These are phyloP conservation scores for Pandemis corylana DNA, from an alignment of 2,888 invertebrate species.

Conservation along the genomic window DNA sequence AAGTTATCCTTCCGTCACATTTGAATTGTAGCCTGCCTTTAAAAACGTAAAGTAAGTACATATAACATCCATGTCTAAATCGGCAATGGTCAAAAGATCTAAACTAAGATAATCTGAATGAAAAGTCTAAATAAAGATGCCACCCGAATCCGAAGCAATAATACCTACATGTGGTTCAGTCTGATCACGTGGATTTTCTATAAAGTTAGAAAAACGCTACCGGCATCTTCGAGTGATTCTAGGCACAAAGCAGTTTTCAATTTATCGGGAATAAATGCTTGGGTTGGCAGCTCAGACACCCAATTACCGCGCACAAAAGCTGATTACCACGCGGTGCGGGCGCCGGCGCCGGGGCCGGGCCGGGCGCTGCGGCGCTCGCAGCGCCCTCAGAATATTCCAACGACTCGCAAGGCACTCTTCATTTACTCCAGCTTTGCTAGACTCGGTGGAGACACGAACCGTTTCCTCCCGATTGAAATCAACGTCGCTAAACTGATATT, in stretches of 20 bases:
- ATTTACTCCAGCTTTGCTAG: slow-evolving; percentile 69
- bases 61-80: too few relatives aligned
- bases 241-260: slow-evolving; percentile 82
- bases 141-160: slow-evolving; percentile 13
- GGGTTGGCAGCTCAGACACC: slow-evolving; percentile 84
- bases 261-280: slow-evolving; percentile 84
- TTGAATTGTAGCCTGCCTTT: too few relatives aligned
- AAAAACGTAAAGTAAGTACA: too few relatives aligned
- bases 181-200: slow-evolving; percentile 48
- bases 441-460: slow-evolving; percentile 58
- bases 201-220: slow-evolving; percentile 63
- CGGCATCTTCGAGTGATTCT: slow-evolving; percentile 74
- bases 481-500: slow-evolving; percentile 47
- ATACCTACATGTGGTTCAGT: slow-evolving; percentile 35
- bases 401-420: slow-evolving; percentile 74
- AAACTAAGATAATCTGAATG: neutral
- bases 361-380: slow-evolving; percentile 49
- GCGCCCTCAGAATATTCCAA: slow-evolving; percentile 72
- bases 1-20: too few relatives aligned
- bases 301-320: slow-evolving; percentile 84
- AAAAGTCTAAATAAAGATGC: slow-evolving; percentile 19
- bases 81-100: neutral
- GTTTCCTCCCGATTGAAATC: slow-evolving; percentile 66
- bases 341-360: slow-evolving; percentile 61
- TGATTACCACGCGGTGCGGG: slow-evolving; percentile 70